Conservation (phyloP, 2,113 vertebrate species). For the Empidonax alnorum region DNA sequence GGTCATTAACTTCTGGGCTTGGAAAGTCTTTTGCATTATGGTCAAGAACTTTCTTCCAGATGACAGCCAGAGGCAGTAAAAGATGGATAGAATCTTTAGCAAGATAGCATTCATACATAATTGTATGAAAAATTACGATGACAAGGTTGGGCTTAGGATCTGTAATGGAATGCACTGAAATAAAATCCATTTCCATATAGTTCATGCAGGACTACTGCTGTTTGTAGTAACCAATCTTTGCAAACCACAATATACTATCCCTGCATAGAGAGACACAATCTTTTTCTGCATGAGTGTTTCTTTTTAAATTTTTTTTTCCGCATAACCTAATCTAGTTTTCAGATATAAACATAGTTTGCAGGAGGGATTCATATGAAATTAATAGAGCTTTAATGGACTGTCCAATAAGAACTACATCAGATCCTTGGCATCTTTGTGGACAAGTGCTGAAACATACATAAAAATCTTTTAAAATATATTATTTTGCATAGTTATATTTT, state of each 20-base stretch:
- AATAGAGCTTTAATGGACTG: background rate
- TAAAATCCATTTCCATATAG: background rate
- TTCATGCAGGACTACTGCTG: background rate
- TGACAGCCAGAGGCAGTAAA: background rate
- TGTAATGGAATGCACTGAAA: background rate
- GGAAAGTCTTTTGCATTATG: background rate
- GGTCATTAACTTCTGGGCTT: background rate
- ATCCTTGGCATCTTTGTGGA: background rate
- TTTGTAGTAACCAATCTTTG: background rate
- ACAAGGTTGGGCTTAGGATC: background rate
- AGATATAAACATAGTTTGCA: background rate
- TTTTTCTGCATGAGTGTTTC: background rate
- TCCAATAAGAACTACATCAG: background rate
- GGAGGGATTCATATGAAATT: background rate
- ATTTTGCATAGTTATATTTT: background rate
- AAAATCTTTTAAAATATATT: background rate
- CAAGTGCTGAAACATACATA: background rate
- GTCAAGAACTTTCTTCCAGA: background rate
- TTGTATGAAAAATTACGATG: constrained; percentile 16
- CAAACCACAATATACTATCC: background rate
- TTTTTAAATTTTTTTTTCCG: background rate
- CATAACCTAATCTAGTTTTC: background rate
- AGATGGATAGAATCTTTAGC: background rate
- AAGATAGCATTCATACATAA: background rate
- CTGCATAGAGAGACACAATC: background rate